These are phyloP conservation scores for Anodontia alba DNA, from an alignment of 2,888 invertebrate species.

Conservation along the genomic window DNA sequence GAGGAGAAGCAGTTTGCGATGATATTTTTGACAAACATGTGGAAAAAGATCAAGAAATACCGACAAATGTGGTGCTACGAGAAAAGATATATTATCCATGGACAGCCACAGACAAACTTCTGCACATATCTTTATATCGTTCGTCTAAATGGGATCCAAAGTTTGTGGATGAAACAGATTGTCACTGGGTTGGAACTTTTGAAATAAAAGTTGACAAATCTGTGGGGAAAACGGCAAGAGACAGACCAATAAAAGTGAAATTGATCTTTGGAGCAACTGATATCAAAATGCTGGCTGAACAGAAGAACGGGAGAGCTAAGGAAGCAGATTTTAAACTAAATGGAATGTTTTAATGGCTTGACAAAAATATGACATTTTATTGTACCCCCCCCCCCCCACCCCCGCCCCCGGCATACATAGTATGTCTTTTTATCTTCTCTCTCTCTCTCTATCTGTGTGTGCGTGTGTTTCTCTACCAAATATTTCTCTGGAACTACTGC, in stretches of 20 bases:
- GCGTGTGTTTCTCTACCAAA: too few species aligned
- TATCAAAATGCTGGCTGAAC: background rate
- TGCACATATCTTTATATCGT: constrained; percentile 18
- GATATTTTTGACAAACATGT: constrained; percentile 41
- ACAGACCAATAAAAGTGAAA: constrained; percentile 7
- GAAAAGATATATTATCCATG: constrained; percentile 18
- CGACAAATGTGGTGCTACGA: background rate
- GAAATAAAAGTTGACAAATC: background rate
- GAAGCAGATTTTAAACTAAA: background rate
- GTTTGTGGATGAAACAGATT: constrained; percentile 28
- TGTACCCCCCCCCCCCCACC: too few species aligned
- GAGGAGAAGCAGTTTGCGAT: constrained; percentile 19
- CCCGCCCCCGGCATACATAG: too few species aligned
- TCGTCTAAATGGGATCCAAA: constrained; percentile 22
- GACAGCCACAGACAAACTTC: constrained; percentile 1
- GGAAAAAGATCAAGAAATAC: constrained; percentile 17
- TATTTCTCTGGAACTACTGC: too few species aligned
- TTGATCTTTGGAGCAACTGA: background rate
- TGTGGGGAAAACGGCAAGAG: background rate
- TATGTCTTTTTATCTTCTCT: too few species aligned
- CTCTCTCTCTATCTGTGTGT: too few species aligned
- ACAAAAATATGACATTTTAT: too few species aligned
- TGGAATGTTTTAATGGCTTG: background rate
- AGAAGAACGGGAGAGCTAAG: background rate
- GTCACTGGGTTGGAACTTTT: constrained; percentile 19